Evolutionary conservation across 2,888 invertebrate species (phyloP), one percentile per base, ranked within the genome.

Genomic region (Leptinotarsa juncta): DNA sequence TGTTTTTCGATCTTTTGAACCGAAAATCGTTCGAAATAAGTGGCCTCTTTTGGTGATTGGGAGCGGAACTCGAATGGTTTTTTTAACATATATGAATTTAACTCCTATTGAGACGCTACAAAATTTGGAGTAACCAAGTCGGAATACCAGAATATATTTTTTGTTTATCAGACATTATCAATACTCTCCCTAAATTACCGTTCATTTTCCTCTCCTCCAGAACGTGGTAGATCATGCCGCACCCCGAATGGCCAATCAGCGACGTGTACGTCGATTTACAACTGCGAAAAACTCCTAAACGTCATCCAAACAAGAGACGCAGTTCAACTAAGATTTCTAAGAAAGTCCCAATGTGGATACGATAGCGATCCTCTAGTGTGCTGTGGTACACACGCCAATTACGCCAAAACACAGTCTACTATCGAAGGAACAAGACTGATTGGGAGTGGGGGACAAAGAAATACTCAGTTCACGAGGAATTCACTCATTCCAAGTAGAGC

Each of bases 281-380:
- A 89, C 0, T 92, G 92, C 75, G 82, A 83, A 10, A 66, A 81
- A 0, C 82, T 91, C 0, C 77, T 89, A 20, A 71, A 84, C 4
- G 90, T 88, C 0, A 82, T 89, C 1, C 83, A 88, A 3, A 86
- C 82, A 16, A 81, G 76, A 67, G 82, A 85, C 73, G 73, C 79
- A 1, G 77, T 82, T n/a, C 84, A 83, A 73, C 62, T 84, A 5
- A 77, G 80, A 23, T 91, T 89, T 79, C 83, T 92, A 32, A 87
- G 88, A 65, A 84, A 87, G 74, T 91, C 91, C 0, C 90, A 90
- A 75, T 92, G 91, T 78, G 91, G 91, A 1, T 90, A 90, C 79
- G 85, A 88, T 1, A 85, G 86, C 23, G 71, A 55, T 15, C 77
- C 77, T 5, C n/a, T 80, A 50, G 80, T 73, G 42, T 92, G 92